Conservation (phyloP, 2,113 vertebrate species). For the Tupaia chinensis region DNA sequence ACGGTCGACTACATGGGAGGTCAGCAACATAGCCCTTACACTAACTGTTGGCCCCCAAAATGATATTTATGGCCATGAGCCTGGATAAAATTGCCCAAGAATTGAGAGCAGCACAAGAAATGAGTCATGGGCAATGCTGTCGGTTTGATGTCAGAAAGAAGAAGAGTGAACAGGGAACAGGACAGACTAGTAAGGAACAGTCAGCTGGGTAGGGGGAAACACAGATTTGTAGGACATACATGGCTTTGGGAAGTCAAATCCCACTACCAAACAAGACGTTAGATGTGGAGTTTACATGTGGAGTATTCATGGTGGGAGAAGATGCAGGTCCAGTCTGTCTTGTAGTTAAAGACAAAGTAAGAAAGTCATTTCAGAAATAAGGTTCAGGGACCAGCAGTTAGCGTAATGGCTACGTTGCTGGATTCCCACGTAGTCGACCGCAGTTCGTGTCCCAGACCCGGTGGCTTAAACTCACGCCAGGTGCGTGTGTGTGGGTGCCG, state of each 20-base stretch:
- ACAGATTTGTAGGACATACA: too few relatives aligned
- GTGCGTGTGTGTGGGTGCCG: too few relatives aligned
- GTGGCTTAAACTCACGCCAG: too few relatives aligned
- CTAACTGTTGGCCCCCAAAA: neutral
- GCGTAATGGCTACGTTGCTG: too few relatives aligned
- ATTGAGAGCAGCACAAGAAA: neutral
- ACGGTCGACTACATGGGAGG: too few relatives aligned
- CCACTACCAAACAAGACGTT: neutral
- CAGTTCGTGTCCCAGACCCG: too few relatives aligned
- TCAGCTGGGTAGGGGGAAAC: rapidly evolving
- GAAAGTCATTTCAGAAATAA: neutral
- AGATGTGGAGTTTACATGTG: rapidly evolving
- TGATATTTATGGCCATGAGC: neutral
- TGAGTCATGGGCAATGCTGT: neutral
- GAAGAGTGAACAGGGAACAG: neutral
- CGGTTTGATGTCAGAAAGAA: neutral
- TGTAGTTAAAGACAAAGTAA: neutral
- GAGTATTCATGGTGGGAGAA: neutral
- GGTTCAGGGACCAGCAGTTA: too few relatives aligned
- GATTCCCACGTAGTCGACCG: too few relatives aligned
- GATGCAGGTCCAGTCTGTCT: neutral
- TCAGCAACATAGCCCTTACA: too few relatives aligned
- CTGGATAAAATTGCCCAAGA: neutral
- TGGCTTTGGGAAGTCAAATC: neutral
- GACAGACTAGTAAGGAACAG: neutral